phyloP scores from a whole-genome alignment of 2,113 vertebrate species.

The Xiphophorus maculatus region DNA sequence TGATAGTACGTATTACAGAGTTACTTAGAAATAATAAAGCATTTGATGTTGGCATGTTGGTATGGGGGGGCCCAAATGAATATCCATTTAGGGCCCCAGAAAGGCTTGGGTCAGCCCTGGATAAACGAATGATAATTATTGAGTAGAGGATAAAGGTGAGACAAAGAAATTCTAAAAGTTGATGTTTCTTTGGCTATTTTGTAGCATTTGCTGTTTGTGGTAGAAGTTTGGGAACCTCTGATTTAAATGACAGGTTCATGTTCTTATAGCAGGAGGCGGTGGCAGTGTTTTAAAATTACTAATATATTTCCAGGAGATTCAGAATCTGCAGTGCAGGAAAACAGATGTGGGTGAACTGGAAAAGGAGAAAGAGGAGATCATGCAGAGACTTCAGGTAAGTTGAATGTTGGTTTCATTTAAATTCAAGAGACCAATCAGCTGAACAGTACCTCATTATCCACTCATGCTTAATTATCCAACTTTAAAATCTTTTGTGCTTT shows the following conservation, averaged over 20 bases:
- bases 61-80: too few relatives aligned
- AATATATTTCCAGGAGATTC: conserved; percentile 85
- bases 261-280: background rate
- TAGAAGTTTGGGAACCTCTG: too few relatives aligned
- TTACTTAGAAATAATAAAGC: too few relatives aligned
- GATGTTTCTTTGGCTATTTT: too few relatives aligned
- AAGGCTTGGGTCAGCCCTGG: too few relatives aligned
- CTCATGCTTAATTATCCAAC: background rate
- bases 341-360: conserved; percentile 79
- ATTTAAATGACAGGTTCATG: background rate
- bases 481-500: background rate
- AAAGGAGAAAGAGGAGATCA: conserved; percentile 84
- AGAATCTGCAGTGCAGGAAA: conserved; percentile 86
- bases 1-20: too few relatives aligned
- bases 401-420: background rate
- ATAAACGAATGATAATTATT: too few relatives aligned
- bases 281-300: background rate
- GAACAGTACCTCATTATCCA: background rate
- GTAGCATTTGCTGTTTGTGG: too few relatives aligned
- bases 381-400: conserved; percentile 88
- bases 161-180: too few relatives aligned
- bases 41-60: too few relatives aligned
- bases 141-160: too few relatives aligned
- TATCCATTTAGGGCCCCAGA: too few relatives aligned
- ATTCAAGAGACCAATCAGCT: background rate